Evolutionary conservation across 2,113 vertebrate species (phyloP), one percentile per base, ranked within the genome.

Genomic region (Motacilla alba): DNA sequence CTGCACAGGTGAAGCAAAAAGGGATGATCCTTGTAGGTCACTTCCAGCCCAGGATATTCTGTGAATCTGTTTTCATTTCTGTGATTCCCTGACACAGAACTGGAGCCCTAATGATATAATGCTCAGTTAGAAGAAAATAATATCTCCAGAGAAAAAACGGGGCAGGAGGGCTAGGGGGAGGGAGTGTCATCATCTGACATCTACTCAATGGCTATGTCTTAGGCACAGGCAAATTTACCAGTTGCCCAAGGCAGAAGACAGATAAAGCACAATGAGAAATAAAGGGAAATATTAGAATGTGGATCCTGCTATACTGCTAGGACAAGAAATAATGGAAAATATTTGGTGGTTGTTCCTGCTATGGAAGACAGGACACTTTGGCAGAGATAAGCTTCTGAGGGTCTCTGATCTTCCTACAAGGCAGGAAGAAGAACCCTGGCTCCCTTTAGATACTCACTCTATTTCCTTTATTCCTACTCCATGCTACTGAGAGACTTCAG

Each of bases 151-250:
- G 15, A 90, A 68, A 74, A 73, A 85, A 43, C 3, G 10, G 18
- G 6, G 15, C 0, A 0, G 3, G 6, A 11, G 4, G 11, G 7
- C 14, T 52, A 6, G 3, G 4, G 15, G 10, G 2, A 70, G 6
- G 8, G 13, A 55, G 39, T 39, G 17, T 22, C 31, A 30, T 43
- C 39, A 28, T 44, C 49, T 53, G 73, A 6, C 20, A 43, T 53
- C 23, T 67, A 15, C 24, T 56, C 19, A 35, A 3, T 11, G 26
- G 10, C 13, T 47, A 0, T 44, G 14, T 62, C 37, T 68, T 6
- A 7, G 53, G 72, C 37, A 58, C 9, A 78, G 60, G 26, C 24
- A 94, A 56, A 49, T 92, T 68, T 35, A 31, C 12, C 50, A 23
- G 9, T 16, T 64, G 19, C 41, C 31, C 26, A 28, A 67, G 31